A percentile compares a stretch with the other conserved stretches of the same genome.
Evolutionary conservation across 2,113 vertebrate genomes (phyloP).

Genomic region (Axis porcinus): DNA sequence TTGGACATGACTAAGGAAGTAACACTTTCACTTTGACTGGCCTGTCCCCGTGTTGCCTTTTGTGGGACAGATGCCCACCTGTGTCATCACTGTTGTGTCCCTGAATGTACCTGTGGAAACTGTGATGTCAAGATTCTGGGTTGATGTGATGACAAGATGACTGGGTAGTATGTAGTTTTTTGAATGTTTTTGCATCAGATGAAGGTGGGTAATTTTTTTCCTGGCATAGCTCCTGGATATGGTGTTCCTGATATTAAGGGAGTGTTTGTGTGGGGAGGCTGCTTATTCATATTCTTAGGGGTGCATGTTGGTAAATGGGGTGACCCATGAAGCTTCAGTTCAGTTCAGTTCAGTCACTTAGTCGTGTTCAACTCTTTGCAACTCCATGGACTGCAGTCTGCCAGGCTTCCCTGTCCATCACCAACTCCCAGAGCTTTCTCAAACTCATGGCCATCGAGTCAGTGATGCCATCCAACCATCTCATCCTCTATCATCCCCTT

Average conservation of each 20-base stretch:
- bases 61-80: not conserved
- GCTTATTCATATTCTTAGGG: not conserved
- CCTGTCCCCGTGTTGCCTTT: not conserved
- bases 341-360: not conserved
- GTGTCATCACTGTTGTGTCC: not conserved
- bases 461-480: not conserved
- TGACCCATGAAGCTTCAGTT: not conserved
- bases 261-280: not conserved
- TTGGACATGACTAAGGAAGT: not conserved
- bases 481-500: not conserved
- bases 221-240: too few species aligned
- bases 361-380: fast-evolving
- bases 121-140: not conserved
- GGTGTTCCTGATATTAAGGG: not conserved
- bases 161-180: not conserved
- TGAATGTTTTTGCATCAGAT: not conserved
- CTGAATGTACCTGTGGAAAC: not conserved
- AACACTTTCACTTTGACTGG: not conserved
- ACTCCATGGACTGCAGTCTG: not conserved
- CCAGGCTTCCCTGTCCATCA: not conserved
- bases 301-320: not conserved
- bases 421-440: not conserved
- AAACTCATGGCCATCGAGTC: not conserved
- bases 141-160: not conserved
- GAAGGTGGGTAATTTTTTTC: not conserved